phyloP scores from a whole-genome alignment of 2,888 invertebrate species.

The Eilema sororculum region DNA sequence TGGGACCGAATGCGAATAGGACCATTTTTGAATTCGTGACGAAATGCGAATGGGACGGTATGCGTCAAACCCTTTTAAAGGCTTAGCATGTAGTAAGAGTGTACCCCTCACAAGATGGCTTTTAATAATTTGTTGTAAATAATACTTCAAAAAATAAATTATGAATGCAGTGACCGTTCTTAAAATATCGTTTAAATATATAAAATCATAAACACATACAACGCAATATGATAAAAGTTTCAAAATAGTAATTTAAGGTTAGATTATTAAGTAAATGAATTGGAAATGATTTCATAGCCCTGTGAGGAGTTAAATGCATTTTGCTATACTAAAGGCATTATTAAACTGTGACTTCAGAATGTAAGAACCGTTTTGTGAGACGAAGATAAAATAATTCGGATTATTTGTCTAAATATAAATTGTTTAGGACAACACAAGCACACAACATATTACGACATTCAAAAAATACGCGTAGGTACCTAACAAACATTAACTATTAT shows the following conservation, averaged over 20 bases:
- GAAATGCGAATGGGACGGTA: no score
- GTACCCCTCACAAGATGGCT: conserved; percentile 3
- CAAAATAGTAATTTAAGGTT: neutral
- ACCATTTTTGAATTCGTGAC: no score
- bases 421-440: conserved; percentile 45
- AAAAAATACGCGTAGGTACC: conserved; percentile 40
- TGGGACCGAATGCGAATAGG: no score
- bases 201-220: neutral
- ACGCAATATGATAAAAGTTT: neutral
- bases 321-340: conserved; percentile 38
- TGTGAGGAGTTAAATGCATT: conserved; percentile 36
- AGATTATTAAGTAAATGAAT: neutral
- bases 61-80: no score
- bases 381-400: conserved; percentile 33
- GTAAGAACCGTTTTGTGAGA: conserved; percentile 25
- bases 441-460: conserved; percentile 44
- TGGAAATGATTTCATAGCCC: neutral
- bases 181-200: neutral
- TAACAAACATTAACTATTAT: conserved; percentile 36
- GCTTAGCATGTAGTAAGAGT: conserved; percentile 21
- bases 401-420: conserved; percentile 38
- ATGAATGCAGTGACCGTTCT: neutral
- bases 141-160: neutral
- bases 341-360: conserved; percentile 45
- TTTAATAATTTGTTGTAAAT: neutral